A percentile compares a stretch with the other conserved stretches of the same genome.
These are phyloP conservation scores for Galago senegalensis DNA, from an alignment of 2,797 vertebrate genomes.

Conservation along the genomic window DNA sequence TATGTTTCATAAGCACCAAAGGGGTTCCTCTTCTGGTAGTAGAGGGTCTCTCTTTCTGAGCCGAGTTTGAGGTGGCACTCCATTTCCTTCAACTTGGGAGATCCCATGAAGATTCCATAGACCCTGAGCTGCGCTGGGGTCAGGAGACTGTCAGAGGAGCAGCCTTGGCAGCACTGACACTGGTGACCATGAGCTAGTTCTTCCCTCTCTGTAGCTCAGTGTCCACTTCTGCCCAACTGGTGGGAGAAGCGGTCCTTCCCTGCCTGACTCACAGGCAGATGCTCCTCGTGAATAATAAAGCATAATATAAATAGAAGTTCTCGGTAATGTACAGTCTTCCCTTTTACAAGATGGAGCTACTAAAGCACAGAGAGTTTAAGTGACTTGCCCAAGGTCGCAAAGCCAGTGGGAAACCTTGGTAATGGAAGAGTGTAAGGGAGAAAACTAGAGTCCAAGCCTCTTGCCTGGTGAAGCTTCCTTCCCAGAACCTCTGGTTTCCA, in stretches of 20 bases:
- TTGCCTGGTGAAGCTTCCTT: not conserved
- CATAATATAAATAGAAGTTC: not conserved
- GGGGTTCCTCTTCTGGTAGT: no score
- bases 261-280: not conserved
- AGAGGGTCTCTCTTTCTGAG: not conserved
- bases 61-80: not conserved
- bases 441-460: not conserved
- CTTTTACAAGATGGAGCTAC: not conserved
- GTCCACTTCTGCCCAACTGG: not conserved
- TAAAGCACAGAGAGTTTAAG: not conserved
- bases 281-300: not conserved
- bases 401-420: not conserved
- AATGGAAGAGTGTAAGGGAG: not conserved
- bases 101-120: not conserved
- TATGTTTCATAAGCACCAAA: not conserved
- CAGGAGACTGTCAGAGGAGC: no score
- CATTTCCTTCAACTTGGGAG: not conserved
- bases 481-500: constrained; percentile 14
- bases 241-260: not conserved
- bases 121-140: not conserved
- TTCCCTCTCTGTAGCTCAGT: not conserved
- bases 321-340: not conserved
- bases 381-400: constrained; percentile 32
- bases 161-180: accelerated
- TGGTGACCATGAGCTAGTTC: not conserved